These are phyloP conservation scores for Epizoanthus fatuus DNA, from an alignment of 92 coral and sea anemone species.

Conservation along the genomic window DNA sequence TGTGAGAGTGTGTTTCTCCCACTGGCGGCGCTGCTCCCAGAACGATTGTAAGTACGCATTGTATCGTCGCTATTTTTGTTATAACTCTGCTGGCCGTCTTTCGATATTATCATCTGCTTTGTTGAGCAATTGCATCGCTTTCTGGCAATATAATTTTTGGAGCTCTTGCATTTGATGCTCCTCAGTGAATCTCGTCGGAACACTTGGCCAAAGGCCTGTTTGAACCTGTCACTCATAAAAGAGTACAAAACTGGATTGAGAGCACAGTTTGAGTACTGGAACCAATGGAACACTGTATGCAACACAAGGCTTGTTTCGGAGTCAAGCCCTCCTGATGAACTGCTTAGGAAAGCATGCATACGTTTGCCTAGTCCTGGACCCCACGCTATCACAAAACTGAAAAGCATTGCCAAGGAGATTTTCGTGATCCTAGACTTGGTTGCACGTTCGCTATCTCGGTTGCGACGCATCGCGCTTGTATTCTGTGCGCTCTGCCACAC, in stretches of 20 bases:
- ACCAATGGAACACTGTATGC: conserved; percentile 59
- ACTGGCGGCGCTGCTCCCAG: background rate
- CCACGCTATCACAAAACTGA: conserved; percentile 88
- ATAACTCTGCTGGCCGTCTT: background rate
- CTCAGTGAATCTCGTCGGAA: background rate
- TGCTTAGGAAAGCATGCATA: conserved; percentile 21
- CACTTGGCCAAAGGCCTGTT: conserved; percentile 56
- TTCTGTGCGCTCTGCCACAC: conserved; percentile 77
- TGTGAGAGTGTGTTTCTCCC: background rate
- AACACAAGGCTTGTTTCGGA: conserved; percentile 28
- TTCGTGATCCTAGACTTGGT: conserved; percentile 85
- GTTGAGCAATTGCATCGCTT: conserved; percentile 11
- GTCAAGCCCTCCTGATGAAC: background rate
- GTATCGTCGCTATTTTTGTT: conserved; percentile 8
- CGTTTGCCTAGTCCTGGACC: conserved; percentile 64
- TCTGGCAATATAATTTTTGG: background rate
- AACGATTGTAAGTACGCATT: background rate
- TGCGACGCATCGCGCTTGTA: conserved; percentile 74
- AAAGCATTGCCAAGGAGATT: conserved; percentile 75
- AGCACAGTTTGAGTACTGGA: conserved; percentile 86
- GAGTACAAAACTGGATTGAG: conserved; percentile 84
- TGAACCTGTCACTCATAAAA: conserved; percentile 87
- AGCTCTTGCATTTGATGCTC: background rate
- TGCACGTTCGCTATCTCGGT: conserved; percentile 30
- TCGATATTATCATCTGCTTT: background rate